Conservation (phyloP, 2,113 vertebrate genomes). For the Tiliqua scincoides region DNA sequence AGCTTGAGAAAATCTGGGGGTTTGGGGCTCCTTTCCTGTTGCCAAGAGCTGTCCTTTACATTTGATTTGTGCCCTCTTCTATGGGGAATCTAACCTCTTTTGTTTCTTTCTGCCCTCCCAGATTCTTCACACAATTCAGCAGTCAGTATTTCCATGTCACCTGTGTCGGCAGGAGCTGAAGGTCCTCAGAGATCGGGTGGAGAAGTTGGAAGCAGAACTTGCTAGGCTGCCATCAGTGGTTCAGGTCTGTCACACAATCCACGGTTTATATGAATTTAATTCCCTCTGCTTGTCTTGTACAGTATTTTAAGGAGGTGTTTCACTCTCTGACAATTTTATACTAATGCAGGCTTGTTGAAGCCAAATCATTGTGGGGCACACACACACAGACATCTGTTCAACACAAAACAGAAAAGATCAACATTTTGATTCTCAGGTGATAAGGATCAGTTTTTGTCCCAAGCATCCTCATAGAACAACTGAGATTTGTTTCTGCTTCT, state of each 20-base stretch:
- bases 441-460: too few relatives aligned
- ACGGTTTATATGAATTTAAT: rapidly evolving
- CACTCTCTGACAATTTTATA: neutral
- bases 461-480: too few relatives aligned
- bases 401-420: too few relatives aligned
- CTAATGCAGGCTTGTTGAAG: neutral
- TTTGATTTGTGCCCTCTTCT: neutral
- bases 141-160: slow-evolving; percentile 72
- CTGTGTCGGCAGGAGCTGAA: slow-evolving; percentile 70
- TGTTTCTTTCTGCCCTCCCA: slow-evolving; percentile 37
- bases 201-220: slow-evolving; percentile 79
- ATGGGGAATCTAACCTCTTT: too few relatives aligned
- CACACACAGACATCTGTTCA: too few relatives aligned
- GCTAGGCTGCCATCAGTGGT: slow-evolving; percentile 70
- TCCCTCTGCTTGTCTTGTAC: neutral
- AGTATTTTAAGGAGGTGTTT: neutral
- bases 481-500: neutral
- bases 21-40: neutral
- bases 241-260: slow-evolving; percentile 68
- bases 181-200: slow-evolving; percentile 72
- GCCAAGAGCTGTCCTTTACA: neutral
- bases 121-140: slow-evolving; percentile 71
- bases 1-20: neutral
- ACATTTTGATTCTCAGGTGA: too few relatives aligned
- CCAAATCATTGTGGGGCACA: neutral